Evolutionary conservation across 2,797 vertebrate genomes (phyloP).

Genomic region (Oceanodroma leucorhoa): DNA sequence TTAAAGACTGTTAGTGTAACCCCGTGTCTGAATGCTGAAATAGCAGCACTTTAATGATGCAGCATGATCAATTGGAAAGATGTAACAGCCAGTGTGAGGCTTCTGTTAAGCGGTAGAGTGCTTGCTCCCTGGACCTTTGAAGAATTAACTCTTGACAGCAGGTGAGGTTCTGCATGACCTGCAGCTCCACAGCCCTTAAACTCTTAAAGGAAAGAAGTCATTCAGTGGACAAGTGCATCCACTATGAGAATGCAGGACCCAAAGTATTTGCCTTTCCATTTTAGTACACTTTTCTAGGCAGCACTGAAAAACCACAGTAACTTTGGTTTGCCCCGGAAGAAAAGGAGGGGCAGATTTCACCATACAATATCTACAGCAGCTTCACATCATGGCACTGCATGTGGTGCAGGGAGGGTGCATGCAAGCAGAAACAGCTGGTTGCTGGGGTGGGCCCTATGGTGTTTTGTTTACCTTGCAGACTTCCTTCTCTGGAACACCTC

Average conservation of each 20-base stretch:
- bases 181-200: background rate
- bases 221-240: background rate
- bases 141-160: background rate
- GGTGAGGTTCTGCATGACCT: background rate
- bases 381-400: background rate
- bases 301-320: background rate
- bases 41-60: background rate
- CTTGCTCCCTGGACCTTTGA: background rate
- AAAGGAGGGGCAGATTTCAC: background rate
- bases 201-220: background rate
- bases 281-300: background rate
- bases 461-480: constrained; percentile 85
- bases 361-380: background rate
- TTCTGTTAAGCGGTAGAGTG: background rate
- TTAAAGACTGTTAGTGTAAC: background rate
- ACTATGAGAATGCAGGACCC: background rate
- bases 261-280: background rate
- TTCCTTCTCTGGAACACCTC: constrained; percentile 91
- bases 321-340: background rate
- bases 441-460: background rate
- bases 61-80: background rate
- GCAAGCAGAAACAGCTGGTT: background rate
- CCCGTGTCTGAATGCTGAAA: background rate
- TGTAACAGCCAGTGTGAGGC: background rate
- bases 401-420: background rate